Evolutionary conservation across 1,140 invertebrate species (phyloP), one percentile per base, ranked within the genome.

Genomic region (Monomorium pharaonis): DNA sequence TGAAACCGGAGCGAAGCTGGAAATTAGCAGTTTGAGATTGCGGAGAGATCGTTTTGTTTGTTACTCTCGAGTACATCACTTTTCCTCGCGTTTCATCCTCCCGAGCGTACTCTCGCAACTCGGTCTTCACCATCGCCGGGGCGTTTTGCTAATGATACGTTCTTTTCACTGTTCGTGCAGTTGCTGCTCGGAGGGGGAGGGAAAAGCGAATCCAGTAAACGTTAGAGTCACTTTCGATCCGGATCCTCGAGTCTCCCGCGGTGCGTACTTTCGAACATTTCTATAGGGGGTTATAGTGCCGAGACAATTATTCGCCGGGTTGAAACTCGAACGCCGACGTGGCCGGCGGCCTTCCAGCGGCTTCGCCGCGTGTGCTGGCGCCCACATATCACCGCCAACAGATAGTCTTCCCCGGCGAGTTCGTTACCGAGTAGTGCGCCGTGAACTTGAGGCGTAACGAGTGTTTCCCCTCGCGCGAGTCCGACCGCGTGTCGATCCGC

Each of bases 351-450:
- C 78, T 89, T 75, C 51, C 65, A 69, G 44, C 65, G 58, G 67
- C 74, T 67, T 84, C 85, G n/a, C 58, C 44, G 12, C 44, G 0
- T 37, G 80, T 89, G 85, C 81, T 85, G 88, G 88, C 88, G 72
- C 89, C 88, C 85, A 90, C 89, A 89, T 90, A 87, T 89, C 75
- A 70, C 62, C 77, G 63, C 70, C 37, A 85, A 74, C 72, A 86
- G 87, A 88, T 80, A 81, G 84, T 75, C 88, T 80, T n/a, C 58
- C 7, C 60, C 30, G 65, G 77, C 65, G 60, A 89, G 76, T 86
- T 62, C 74, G 49, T 86, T 83, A 69, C 77, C 24, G 24, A 42
- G 75, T 51, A 42, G 75, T 51, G 63, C 69, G 44, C 87, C 88
- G 54, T 89, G 85, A 89, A 89, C 77, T 84, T 89, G 74, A 87